Conservation (phyloP, 2,113 vertebrate species). For the Sterna hirundo region DNA sequence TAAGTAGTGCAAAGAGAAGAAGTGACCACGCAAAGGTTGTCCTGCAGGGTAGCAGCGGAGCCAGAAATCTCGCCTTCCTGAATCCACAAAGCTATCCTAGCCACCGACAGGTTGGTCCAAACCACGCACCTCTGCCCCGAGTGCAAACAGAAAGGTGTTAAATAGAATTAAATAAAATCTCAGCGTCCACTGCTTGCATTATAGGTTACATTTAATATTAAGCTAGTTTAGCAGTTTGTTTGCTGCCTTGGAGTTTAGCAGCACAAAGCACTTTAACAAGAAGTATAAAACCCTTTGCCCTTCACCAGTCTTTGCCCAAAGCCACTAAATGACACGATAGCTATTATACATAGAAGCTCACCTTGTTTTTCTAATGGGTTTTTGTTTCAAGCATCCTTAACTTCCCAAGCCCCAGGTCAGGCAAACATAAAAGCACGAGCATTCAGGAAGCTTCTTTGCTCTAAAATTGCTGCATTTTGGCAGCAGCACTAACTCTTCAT, state of each 20-base stretch:
- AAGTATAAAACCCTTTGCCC: conserved; percentile 33
- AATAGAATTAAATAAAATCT: not conserved
- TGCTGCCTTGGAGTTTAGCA: conserved; percentile 37
- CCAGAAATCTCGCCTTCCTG: not conserved
- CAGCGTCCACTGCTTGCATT: not conserved
- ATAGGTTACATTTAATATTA: fast-evolving
- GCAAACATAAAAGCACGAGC: not conserved
- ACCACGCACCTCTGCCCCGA: fast-evolving
- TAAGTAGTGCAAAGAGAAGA: not conserved
- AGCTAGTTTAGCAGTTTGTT: not conserved
- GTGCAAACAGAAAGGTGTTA: not conserved
- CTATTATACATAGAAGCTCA: conserved; percentile 5
- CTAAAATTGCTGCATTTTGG: not conserved
- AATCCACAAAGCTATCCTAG: not conserved
- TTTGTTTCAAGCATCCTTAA: conserved; percentile 47
- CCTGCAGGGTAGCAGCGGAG: not conserved
- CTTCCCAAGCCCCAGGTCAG: conserved; percentile 49
- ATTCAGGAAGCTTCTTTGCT: not conserved
- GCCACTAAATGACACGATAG: not conserved
- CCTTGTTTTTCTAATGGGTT: conserved; percentile 53
- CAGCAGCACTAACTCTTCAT: not conserved
- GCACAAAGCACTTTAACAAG: conserved; percentile 4
- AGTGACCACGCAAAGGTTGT: not conserved
- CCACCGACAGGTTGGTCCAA: not conserved
- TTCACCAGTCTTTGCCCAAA: conserved; percentile 60